Conservation (phyloP, 1,140 invertebrate species). For the Conus betulinus region DNA sequence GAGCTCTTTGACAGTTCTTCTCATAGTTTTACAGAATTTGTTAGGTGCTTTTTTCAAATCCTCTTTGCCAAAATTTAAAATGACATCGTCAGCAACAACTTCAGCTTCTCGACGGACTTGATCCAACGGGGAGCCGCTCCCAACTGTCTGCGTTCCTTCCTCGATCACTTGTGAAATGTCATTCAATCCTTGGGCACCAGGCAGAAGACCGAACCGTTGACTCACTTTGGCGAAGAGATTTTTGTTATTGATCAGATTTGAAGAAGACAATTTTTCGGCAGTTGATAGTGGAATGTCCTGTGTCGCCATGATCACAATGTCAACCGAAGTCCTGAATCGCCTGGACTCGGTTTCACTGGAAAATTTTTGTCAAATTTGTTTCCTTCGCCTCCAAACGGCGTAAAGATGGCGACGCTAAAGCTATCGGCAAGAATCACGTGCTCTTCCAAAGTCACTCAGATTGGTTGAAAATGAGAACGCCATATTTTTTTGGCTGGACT, state of each 20-base stretch:
- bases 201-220: constrained; percentile 62
- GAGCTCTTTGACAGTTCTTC: constrained; percentile 71
- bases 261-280: constrained; percentile 25
- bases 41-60: constrained; percentile 59
- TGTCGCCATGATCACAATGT: constrained; percentile 24
- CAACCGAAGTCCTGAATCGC: background rate
- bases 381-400: background rate
- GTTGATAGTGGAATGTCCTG: constrained; percentile 26
- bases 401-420: constrained; percentile 19
- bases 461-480: constrained; percentile 11
- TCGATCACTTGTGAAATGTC: constrained; percentile 52
- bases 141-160: constrained; percentile 60
- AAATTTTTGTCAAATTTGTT: background rate
- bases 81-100: constrained; percentile 65
- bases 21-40: constrained; percentile 71
- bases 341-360: background rate
- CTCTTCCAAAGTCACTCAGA: background rate
- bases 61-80: constrained; percentile 54
- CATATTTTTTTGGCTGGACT: background rate
- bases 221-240: constrained; percentile 67
- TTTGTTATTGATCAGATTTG: constrained; percentile 46
- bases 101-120: constrained; percentile 68
- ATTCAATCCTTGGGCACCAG: constrained; percentile 63
- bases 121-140: constrained; percentile 59
- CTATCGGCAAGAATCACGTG: background rate